A percentile compares a stretch with the other conserved stretches of the same genome.
Evolutionary conservation across 2,113 vertebrate species (phyloP).

Genomic region (Excalfactoria chinensis): DNA sequence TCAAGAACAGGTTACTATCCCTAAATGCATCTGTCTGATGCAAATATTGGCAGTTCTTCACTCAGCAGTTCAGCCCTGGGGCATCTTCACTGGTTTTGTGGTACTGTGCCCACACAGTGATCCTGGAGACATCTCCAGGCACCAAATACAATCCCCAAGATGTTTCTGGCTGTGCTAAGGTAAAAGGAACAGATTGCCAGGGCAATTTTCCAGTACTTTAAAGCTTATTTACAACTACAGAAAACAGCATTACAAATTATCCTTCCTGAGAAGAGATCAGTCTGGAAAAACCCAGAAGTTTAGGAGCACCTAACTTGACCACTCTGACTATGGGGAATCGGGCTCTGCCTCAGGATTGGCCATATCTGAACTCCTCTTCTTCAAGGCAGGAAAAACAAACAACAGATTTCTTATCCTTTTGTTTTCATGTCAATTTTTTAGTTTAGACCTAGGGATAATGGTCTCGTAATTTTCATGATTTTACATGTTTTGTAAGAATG

Average conservation of each 20-base stretch:
- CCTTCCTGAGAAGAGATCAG: not conserved
- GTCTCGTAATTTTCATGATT: not conserved
- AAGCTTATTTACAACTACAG: not conserved
- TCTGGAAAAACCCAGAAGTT: not conserved
- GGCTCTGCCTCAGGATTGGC: not conserved
- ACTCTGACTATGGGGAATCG: not conserved
- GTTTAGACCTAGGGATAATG: not conserved
- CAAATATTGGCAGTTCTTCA: constrained; percentile 18
- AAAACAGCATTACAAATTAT: not conserved
- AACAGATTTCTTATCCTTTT: not conserved
- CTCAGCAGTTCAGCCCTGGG: not conserved
- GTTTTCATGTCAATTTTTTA: not conserved
- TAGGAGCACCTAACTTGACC: not conserved
- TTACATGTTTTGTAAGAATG: not conserved
- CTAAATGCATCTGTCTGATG: not conserved
- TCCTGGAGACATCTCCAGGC: not conserved
- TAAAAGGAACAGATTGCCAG: not conserved
- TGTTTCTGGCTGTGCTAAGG: not conserved
- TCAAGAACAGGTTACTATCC: not conserved
- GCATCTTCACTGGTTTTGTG: not conserved
- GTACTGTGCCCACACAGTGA: fast-evolving
- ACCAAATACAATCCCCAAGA: not conserved
- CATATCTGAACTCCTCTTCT: not conserved
- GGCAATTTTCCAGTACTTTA: not conserved
- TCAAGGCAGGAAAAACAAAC: not conserved